phyloP scores from a whole-genome alignment of 1,140 invertebrate genomes.

The Caenorhabditis tropicalis region DNA sequence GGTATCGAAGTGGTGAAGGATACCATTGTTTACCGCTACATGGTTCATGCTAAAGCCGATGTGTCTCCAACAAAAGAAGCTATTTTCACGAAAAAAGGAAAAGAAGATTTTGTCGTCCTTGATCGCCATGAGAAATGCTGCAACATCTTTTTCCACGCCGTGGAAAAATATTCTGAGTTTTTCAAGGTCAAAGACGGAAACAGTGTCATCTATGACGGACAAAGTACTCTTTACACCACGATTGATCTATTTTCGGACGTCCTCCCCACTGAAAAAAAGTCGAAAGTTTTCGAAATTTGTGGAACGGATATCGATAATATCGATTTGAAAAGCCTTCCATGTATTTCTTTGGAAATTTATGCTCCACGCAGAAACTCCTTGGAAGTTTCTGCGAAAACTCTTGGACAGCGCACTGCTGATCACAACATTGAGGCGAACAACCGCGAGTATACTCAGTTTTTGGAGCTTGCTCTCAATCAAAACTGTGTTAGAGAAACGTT shows the following conservation, averaged over 20 bases:
- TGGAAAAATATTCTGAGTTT: slow-evolving; percentile 44
- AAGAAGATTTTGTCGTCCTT: slow-evolving; percentile 46
- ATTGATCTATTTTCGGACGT: slow-evolving; percentile 28
- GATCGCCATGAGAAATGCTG: slow-evolving; percentile 49
- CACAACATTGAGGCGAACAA: slow-evolving; percentile 19
- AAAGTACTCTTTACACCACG: slow-evolving; percentile 48
- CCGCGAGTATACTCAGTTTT: slow-evolving; percentile 42
- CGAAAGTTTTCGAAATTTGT: background rate
- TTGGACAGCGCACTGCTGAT: slow-evolving; percentile 5
- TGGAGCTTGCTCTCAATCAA: slow-evolving; percentile 56
- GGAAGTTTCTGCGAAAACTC: slow-evolving; percentile 2
- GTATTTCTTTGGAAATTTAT: slow-evolving; percentile 31
- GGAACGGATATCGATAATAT: background rate
- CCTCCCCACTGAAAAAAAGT: background rate
- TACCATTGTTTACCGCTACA: slow-evolving; percentile 37
- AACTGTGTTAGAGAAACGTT: slow-evolving; percentile 50
- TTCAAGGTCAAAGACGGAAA: slow-evolving; percentile 43
- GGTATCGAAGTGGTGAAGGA: slow-evolving; percentile 24
- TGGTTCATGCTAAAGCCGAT: slow-evolving; percentile 36
- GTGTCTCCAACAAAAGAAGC: slow-evolving; percentile 24
- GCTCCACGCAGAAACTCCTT: background rate
- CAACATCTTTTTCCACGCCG: slow-evolving; percentile 37
- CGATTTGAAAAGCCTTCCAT: background rate
- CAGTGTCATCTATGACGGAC: slow-evolving; percentile 50
- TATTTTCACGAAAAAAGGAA: slow-evolving; percentile 46